A percentile compares a stretch with the other conserved stretches of the same genome.
phyloP scores from a whole-genome alignment of 2,888 invertebrate genomes.

The Hetaerina titia region DNA sequence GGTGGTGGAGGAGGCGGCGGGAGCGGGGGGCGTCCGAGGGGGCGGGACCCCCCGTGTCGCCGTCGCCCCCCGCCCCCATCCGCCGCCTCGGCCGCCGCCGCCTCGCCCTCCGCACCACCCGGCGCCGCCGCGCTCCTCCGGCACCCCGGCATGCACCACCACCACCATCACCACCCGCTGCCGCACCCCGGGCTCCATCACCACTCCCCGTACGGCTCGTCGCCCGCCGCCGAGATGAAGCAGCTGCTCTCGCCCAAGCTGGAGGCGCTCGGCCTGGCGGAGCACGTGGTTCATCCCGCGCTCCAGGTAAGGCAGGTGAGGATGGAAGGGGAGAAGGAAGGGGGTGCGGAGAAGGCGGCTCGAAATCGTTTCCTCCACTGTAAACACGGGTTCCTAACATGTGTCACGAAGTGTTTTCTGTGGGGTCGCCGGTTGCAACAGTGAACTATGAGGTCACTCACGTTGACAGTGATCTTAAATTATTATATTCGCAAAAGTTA shows the following conservation, averaged over 20 bases:
- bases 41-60: constrained; percentile 78
- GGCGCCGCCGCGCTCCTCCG: background rate
- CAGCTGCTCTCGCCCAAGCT: constrained; percentile 63
- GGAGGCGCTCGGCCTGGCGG: constrained; percentile 71
- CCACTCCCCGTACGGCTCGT: constrained; percentile 53
- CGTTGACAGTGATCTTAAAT: too few species aligned
- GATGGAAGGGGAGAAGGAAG: background rate
- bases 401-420: too few species aligned
- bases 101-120: background rate
- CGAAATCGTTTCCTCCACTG: too few species aligned
- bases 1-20: constrained; percentile 76
- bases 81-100: constrained; percentile 81
- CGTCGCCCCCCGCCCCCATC: constrained; percentile 81
- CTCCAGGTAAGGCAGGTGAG: constrained; percentile 70
- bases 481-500: too few species aligned
- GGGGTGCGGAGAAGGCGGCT: background rate
- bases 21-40: constrained; percentile 76
- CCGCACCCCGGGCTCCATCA: constrained; percentile 53
- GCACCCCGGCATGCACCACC: constrained; percentile 21
- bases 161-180: constrained; percentile 46
- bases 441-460: too few species aligned
- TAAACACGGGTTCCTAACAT: too few species aligned
- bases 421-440: too few species aligned
- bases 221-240: constrained; percentile 36
- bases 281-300: constrained; percentile 71